These are phyloP conservation scores for Todiramphus chloris DNA, from an alignment of 2,113 vertebrate species.

Conservation along the genomic window DNA sequence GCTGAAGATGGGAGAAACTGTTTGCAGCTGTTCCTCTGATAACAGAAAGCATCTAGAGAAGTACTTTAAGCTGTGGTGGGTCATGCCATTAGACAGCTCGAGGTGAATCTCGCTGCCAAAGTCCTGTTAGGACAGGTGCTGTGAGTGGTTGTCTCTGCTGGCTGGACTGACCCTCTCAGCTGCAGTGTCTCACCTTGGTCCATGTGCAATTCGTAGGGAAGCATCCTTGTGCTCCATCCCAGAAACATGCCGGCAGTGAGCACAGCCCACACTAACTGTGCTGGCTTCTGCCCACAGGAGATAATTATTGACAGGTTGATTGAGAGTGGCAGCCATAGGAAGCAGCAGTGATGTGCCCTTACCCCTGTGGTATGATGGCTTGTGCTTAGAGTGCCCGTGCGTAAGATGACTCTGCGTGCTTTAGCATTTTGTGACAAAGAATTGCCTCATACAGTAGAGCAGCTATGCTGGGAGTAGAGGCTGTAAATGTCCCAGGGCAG, in stretches of 20 bases:
- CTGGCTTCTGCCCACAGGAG: background rate
- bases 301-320: background rate
- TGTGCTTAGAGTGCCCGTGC: background rate
- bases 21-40: background rate
- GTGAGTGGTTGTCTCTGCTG: background rate
- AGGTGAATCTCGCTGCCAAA: accelerated
- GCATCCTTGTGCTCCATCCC: accelerated
- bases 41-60: background rate
- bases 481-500: background rate
- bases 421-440: background rate
- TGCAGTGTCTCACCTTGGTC: background rate
- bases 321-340: background rate
- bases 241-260: accelerated
- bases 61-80: background rate
- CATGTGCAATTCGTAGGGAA: accelerated
- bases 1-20: background rate
- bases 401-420: accelerated
- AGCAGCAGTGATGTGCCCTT: background rate
- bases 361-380: background rate
- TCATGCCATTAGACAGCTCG: background rate
- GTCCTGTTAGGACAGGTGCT: background rate
- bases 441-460: accelerated
- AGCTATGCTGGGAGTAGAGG: background rate
- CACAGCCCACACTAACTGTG: accelerated
- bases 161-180: background rate